Base-by-base conservation (phyloP, 2,797 vertebrate genomes). In the Myotis myotis region DNA sequence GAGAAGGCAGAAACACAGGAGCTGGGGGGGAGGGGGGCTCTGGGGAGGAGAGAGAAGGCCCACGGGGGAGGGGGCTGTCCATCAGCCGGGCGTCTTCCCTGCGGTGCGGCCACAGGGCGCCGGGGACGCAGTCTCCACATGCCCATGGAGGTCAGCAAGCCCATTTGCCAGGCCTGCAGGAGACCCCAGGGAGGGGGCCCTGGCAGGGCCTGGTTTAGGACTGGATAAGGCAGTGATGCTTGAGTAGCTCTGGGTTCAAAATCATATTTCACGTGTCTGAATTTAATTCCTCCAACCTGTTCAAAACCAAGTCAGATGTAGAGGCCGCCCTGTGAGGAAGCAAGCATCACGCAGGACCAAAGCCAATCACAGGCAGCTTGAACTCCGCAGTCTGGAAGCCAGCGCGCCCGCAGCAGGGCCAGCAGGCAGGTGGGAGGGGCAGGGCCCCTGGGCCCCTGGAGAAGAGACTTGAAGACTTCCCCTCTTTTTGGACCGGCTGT, bases 41-140 rank as follows among this genome's bases (percentile, higher is more conserved):
- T 62, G 57, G 57, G 60, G 60, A 30, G 28, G 60, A 62, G 60
- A 62, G 60, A 30, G 60, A 15, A 11, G 0, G 28, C 49, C 30
- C 89, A 23, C 12, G 5, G 12, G 25, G 55, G 55, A 57, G 55
- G 8, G 19, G 33, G 36, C 8, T 23, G 44, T 83, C 68, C 20
- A 44, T 33, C 30, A 30, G 53, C 70, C 23, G 41, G 68, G 64
- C 19, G 68, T 66, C 90, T 57, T 80, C 57, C 81, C 79, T 80
- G 62, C 75, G 8, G 30, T n/a, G 19, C 15, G 8, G 60, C 75
- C 72, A 75, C 82, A 93, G 96, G 96, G 97, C 95, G 33, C 96
- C 72, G 95, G 97, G 94, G 96, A 96, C 94, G 76, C 95, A 89
- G 87, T 96, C 96, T 95, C 96, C 97, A 95, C 38, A 90, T 53